A percentile compares a stretch with the other conserved stretches of the same genome.
phyloP scores from a whole-genome alignment of 2,797 vertebrate species.

The Naso thynnoides region DNA sequence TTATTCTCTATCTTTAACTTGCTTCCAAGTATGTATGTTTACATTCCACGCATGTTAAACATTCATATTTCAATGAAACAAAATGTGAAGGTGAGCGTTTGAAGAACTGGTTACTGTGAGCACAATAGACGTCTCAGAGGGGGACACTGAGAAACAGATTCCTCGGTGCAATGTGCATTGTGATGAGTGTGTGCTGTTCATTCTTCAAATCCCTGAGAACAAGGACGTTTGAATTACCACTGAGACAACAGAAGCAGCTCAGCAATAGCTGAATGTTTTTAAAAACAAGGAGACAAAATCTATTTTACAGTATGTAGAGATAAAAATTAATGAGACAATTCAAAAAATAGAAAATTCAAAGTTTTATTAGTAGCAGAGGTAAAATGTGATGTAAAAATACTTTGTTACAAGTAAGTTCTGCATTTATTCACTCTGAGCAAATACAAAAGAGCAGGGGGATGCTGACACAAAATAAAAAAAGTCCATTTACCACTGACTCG shows the following conservation, averaged over 20 bases:
- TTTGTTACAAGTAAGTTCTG: not conserved
- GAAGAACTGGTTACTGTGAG: not conserved
- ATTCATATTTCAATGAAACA: not conserved
- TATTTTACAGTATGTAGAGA: not conserved
- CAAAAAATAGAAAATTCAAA: not conserved
- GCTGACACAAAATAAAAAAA: too few species aligned
- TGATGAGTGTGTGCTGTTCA: not conserved
- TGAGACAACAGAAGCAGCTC: too few species aligned
- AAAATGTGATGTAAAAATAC: not conserved
- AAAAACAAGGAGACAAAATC: not conserved
- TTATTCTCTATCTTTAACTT: not conserved
- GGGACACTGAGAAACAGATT: constrained; percentile 2
- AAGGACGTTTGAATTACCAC: not conserved
- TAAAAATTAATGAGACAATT: not conserved
- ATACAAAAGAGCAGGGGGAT: too few species aligned
- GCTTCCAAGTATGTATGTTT: not conserved
- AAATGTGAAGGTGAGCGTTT: not conserved
- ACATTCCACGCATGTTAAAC: not conserved
- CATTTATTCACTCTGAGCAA: too few species aligned
- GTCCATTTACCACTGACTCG: too few species aligned
- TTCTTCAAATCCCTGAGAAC: constrained; percentile 9
- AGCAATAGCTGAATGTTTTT: too few species aligned
- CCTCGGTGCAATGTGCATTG: constrained; percentile 24
- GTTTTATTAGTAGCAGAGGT: too few species aligned
- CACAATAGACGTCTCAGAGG: constrained; percentile 2